Evolutionary conservation across 2,797 vertebrate genomes (phyloP).

Genomic region (Rousettus madagascariensis): DNA sequence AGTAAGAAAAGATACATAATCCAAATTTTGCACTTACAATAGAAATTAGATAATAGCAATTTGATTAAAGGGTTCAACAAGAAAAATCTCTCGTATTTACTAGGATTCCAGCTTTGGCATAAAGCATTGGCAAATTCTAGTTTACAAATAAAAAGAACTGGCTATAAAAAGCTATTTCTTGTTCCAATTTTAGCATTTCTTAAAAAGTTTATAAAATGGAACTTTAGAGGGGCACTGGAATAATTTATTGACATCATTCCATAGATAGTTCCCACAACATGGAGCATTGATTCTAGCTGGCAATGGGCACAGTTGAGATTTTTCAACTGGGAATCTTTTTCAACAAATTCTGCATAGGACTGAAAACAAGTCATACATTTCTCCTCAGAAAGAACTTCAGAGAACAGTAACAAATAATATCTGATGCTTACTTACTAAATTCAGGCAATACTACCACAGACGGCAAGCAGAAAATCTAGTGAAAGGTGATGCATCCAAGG

Average conservation of each 20-base stretch:
- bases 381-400: neutral
- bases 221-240: neutral
- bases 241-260: neutral
- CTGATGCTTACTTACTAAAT: neutral
- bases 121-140: neutral
- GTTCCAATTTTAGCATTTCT: neutral
- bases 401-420: neutral
- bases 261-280: neutral
- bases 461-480: neutral
- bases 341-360: neutral
- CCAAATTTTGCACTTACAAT: neutral
- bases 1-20: neutral
- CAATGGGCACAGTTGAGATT: neutral
- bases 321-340: neutral
- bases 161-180: neutral
- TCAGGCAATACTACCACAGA: neutral
- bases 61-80: neutral
- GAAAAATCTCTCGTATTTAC: neutral
- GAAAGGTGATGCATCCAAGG: neutral
- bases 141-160: neutral
- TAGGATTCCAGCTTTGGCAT: neutral
- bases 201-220: neutral
- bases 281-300: neutral
- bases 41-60: slow-evolving; percentile 6
- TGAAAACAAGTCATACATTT: neutral